These are phyloP conservation scores for Ametastegia equiseti DNA, from an alignment of 2,888 invertebrate genomes.

Conservation along the genomic window DNA sequence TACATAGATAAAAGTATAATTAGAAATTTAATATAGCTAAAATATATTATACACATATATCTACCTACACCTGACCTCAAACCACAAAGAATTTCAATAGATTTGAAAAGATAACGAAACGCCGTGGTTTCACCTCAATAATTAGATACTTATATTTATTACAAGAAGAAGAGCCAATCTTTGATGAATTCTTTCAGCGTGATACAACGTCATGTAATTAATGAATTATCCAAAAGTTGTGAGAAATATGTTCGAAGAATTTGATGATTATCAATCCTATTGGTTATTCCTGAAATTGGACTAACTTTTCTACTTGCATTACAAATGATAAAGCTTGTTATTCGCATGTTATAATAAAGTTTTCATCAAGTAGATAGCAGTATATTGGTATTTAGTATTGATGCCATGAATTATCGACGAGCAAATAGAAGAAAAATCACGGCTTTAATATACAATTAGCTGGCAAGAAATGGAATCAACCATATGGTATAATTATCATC, in stretches of 20 bases:
- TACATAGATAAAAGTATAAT: neutral
- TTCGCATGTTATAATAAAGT: neutral
- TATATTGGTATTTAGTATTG: neutral
- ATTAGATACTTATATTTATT: neutral
- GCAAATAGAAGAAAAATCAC: too few relatives aligned
- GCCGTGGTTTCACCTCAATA: neutral
- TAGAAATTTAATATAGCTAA: neutral
- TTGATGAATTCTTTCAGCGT: neutral
- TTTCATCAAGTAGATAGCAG: neutral
- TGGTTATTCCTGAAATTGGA: neutral
- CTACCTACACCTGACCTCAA: conserved; percentile 6
- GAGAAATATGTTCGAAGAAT: neutral
- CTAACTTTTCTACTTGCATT: neutral
- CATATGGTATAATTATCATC: neutral
- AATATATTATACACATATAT: neutral
- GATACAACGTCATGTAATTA: neutral
- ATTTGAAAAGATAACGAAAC: neutral
- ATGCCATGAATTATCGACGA: neutral
- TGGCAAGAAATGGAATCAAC: neutral
- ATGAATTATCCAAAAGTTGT: neutral
- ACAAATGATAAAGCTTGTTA: neutral
- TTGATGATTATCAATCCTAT: neutral
- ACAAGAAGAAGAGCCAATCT: neutral
- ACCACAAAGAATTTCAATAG: conserved; percentile 18
- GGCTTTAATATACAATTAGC: too few relatives aligned